Percentiles rank a stretch among this genome's conserved stretches.
Conservation (phyloP, 2,113 vertebrate species). For the Mastomys coucha region DNA sequence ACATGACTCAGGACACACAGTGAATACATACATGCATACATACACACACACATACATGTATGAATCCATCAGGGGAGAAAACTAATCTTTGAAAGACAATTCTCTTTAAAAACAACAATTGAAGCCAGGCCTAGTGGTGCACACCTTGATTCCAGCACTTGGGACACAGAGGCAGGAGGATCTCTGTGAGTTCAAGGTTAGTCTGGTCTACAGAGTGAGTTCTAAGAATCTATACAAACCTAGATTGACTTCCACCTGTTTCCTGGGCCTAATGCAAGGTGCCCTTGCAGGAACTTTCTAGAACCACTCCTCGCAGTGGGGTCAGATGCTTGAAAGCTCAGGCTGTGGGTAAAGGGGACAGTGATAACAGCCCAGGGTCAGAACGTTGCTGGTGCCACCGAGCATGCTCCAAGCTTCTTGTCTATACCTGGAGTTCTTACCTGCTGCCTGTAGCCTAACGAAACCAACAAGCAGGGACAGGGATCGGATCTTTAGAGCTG, state of each 20-base stretch:
- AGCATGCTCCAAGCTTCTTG: neutral
- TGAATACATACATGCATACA: neutral
- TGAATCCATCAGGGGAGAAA: neutral
- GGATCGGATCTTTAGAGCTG: neutral
- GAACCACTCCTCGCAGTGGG: neutral
- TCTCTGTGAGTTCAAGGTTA: neutral
- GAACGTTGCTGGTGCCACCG: neutral
- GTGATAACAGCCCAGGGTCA: neutral
- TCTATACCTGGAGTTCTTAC: neutral
- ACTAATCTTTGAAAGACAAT: neutral
- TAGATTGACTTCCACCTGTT: neutral
- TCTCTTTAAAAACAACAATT: neutral
- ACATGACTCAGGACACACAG: neutral
- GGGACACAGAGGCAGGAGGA: neutral
- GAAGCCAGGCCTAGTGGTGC: neutral
- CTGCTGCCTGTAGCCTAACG: neutral
- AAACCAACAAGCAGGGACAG: neutral
- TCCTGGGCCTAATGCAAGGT: neutral
- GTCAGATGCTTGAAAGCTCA: conserved; percentile 4
- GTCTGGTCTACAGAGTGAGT: neutral
- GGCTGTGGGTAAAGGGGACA: neutral
- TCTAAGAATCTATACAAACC: neutral
- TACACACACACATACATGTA: no score
- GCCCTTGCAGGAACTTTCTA: neutral
- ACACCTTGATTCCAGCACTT: neutral